Conservation (phyloP, 2,888 invertebrate genomes). For the Hydrotaea diabolus region DNA sequence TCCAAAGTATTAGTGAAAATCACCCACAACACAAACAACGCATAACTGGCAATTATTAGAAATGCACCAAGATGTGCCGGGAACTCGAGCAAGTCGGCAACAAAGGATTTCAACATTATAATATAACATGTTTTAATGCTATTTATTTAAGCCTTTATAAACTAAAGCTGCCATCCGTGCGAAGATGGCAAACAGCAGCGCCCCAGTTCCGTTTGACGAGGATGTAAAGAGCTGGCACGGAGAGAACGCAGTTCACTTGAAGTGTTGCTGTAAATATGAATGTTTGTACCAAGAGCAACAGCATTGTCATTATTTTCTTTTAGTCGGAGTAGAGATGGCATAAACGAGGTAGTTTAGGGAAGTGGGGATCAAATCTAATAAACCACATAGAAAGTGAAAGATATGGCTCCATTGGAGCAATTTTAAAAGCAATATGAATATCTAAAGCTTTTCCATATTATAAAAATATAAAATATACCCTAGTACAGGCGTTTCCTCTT, state of each 20-base stretch:
- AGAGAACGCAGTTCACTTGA: background rate
- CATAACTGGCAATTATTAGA: background rate
- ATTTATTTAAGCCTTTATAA: constrained; percentile 35
- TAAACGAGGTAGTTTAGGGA: background rate
- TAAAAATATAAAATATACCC: background rate
- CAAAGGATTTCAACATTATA: constrained; percentile 21
- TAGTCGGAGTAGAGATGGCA: background rate
- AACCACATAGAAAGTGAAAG: too few relatives aligned
- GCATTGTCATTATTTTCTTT: background rate
- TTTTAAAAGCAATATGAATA: too few relatives aligned
- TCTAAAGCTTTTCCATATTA: background rate
- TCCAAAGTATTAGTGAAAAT: background rate
- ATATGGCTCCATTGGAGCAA: too few relatives aligned
- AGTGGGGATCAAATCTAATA: background rate
- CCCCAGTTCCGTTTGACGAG: constrained; percentile 4
- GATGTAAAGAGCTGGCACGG: background rate
- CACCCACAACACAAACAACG: background rate
- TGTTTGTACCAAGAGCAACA: background rate
- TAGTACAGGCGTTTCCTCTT: too few relatives aligned
- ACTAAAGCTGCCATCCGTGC: constrained; percentile 19
- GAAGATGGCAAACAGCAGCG: background rate
- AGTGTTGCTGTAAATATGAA: background rate
- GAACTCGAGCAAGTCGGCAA: background rate
- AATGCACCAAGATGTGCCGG: background rate
- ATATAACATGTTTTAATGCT: constrained; percentile 36